Conservation (phyloP, 2,113 vertebrate species). For the Trichechus manatus region DNA sequence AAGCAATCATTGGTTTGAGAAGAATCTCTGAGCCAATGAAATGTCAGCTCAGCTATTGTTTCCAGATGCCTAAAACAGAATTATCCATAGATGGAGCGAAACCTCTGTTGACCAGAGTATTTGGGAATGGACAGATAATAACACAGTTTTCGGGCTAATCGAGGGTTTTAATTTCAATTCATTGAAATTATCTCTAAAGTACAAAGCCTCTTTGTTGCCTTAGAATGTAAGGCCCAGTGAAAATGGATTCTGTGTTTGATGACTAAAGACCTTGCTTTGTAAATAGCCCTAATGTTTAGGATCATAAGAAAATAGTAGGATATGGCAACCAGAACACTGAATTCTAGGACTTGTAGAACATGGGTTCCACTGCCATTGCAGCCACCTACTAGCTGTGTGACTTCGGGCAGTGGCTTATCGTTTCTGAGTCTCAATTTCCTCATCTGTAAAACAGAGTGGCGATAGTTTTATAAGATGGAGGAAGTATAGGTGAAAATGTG, state of each 20-base stretch:
- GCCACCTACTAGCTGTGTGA: conserved; percentile 29
- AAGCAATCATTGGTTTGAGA: conserved; percentile 75
- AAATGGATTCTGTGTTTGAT: conserved; percentile 60
- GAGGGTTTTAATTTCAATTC: conserved; percentile 58
- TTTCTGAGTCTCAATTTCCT: conserved; percentile 48
- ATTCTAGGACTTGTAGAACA: neutral
- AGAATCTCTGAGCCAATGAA: conserved; percentile 78
- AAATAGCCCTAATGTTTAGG: conserved; percentile 43
- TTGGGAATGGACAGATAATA: conserved; percentile 41
- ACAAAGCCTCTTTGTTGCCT: conserved; percentile 46
- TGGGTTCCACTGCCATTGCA: neutral
- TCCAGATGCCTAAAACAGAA: conserved; percentile 74
- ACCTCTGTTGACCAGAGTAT: conserved; percentile 66
- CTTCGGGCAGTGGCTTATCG: conserved; percentile 1
- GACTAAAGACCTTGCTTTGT: conserved; percentile 46
- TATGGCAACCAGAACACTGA: conserved; percentile 21
- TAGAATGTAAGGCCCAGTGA: conserved; percentile 20
- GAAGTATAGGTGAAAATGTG: conserved; percentile 34
- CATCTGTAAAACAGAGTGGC: conserved; percentile 18
- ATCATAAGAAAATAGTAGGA: neutral
- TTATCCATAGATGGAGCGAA: conserved; percentile 67
- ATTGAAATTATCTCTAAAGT: conserved; percentile 61
- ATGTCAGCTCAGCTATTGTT: conserved; percentile 68
- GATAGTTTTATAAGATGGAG: conserved; percentile 56
- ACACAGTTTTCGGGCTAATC: conserved; percentile 39